Base-by-base conservation (phyloP, 2,797 vertebrate genomes). In the Synanceia verrucosa region DNA sequence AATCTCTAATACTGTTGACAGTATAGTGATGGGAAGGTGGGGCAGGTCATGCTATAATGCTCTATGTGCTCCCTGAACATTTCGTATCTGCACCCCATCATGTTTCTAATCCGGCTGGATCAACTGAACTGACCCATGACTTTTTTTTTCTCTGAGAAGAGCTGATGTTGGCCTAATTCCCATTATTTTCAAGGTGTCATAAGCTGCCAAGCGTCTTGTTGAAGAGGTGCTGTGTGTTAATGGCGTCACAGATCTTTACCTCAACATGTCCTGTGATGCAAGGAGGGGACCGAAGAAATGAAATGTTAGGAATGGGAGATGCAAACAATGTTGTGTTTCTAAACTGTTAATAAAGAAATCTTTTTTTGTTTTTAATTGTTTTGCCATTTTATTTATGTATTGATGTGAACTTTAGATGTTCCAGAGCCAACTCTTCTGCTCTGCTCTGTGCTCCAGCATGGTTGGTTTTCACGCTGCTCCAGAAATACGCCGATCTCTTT, bases 321-420 rank as follows among this genome's bases (percentile, higher is more conserved):
- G 68, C 63, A 61, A 72, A 69, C 47, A 9, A 79, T 85, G 67
- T 83, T 91, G 86, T 90, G 86, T 93, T 91, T 92, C 79, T 81
- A 90, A 93, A 90, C 83, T 90, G 91, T 92, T 92, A 92, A 94
- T 94, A 93, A 94, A 92, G 28, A 75, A 71, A 60, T 79, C 34
- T 68, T 70, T 71, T 76, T 70, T 71, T 66, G 34, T 81, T 72
- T 80, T 83, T 55, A 61, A 61, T 50, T 43, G 18, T 4, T n/a
- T n/a, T 61, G 56, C 19, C 6, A 6, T 46, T 19, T 61, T 50
- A 0, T 69, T 19, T 0, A 24, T 37, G 10, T 41, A 14, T 31
- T 57, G 19, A 14, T 12, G 12, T 10, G 26, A n/a, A n/a, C n/a
- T n/a, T n/a, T n/a, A n/a, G n/a, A n/a, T n/a, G n/a, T n/a, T n/a